Percentiles rank a stretch among this genome's conserved stretches.
Evolutionary conservation across 2,797 vertebrate genomes (phyloP).

Genomic region (Myotis pilosus): DNA sequence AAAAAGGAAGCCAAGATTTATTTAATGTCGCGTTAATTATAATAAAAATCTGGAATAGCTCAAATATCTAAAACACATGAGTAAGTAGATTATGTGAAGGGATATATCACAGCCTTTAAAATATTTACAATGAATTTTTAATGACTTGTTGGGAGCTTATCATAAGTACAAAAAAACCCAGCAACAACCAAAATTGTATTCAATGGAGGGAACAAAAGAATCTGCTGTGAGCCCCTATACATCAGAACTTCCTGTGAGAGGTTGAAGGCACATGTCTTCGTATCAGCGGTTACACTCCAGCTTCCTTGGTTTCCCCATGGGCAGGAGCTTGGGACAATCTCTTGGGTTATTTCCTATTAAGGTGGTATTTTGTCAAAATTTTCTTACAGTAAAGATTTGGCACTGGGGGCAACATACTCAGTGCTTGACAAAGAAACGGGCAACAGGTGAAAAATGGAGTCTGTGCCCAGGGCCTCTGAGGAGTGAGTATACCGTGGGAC

Average conservation of each 20-base stretch:
- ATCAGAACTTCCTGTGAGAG: background rate
- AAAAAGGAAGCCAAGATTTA: conserved; percentile 16
- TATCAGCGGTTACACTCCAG: background rate
- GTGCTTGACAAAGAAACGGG: background rate
- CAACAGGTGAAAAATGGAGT: background rate
- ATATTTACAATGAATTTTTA: conserved; percentile 25
- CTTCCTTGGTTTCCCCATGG: background rate
- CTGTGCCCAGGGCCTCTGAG: background rate
- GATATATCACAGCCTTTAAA: background rate
- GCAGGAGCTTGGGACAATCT: background rate
- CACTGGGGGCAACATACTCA: background rate
- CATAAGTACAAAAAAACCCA: background rate
- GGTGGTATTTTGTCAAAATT: background rate
- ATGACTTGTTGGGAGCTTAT: background rate
- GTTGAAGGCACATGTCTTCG: background rate
- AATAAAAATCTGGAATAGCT: conserved; percentile 7
- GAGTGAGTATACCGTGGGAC: background rate
- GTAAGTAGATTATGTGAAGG: background rate
- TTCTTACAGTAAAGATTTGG: background rate
- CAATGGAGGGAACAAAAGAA: background rate
- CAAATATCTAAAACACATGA: conserved; percentile 1
- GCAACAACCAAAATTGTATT: background rate
- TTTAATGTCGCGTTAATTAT: background rate
- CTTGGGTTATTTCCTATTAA: background rate
- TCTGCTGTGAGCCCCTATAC: background rate